Evolutionary conservation across 2,888 invertebrate genomes (phyloP).

Genomic region (Drosophila kuntzei): DNA sequence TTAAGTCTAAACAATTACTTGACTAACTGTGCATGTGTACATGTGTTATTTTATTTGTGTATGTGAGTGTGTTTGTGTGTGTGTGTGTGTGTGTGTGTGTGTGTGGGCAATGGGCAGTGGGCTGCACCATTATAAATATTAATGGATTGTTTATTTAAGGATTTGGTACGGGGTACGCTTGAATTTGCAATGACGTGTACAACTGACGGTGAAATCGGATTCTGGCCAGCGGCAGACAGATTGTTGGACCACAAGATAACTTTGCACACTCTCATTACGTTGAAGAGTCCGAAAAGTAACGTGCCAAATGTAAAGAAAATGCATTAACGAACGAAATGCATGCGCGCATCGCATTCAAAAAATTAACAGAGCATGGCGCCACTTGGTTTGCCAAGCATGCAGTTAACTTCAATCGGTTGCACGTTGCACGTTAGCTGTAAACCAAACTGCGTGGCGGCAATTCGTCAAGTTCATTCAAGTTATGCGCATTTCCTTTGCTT

Average conservation of each 20-base stretch:
- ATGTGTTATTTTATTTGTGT: neutral
- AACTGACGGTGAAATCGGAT: constrained; percentile 66
- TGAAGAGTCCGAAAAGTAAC: constrained; percentile 63
- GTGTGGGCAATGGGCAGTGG: constrained; percentile 13
- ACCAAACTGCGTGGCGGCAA: constrained; percentile 54
- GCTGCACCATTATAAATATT: constrained; percentile 68
- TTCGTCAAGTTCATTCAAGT: constrained; percentile 68
- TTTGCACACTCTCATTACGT: constrained; percentile 64
- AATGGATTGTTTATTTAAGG: constrained; percentile 66
- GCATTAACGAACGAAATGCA: constrained; percentile 46
- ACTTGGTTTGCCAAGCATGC: constrained; percentile 60
- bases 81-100: too few relatives aligned
- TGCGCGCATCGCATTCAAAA: constrained; percentile 47
- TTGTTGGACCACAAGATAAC: constrained; percentile 30
- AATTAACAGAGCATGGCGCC: constrained; percentile 70
- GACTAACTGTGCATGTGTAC: neutral
- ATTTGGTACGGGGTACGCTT: constrained; percentile 48
- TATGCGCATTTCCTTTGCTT: constrained; percentile 77
- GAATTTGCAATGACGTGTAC: constrained; percentile 10
- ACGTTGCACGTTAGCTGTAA: constrained; percentile 49
- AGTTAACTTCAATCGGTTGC: constrained; percentile 44
- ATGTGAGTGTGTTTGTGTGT: too few relatives aligned
- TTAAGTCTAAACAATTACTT: neutral
- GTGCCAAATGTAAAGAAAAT: constrained; percentile 63
- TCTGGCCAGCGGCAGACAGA: constrained; percentile 37